Percentiles rank a stretch among this genome's conserved stretches.
These are phyloP conservation scores for Rotaria magnacalcarata DNA, from an alignment of 2,888 invertebrate species.

Conservation along the genomic window DNA sequence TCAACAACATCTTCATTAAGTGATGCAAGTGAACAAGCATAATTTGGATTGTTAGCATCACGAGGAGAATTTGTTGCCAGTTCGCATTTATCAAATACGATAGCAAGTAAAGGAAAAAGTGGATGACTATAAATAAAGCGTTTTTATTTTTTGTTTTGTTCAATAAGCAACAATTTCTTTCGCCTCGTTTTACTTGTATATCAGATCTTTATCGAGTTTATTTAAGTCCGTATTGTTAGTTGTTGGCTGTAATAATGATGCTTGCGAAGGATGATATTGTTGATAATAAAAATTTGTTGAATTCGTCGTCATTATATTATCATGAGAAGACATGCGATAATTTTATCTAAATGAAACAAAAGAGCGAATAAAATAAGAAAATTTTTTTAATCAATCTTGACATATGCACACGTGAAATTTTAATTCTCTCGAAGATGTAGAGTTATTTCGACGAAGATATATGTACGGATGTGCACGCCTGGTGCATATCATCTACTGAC, in stretches of 20 bases:
- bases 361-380: neutral
- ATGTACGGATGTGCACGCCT: neutral
- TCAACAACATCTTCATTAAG: constrained; percentile 99
- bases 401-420: constrained; percentile 31
- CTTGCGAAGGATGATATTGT: neutral
- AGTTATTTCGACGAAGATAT: constrained; percentile 6
- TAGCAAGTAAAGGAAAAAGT: constrained; percentile 92
- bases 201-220: constrained; percentile 19
- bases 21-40: constrained; percentile 98
- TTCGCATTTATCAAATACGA: constrained; percentile 99
- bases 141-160: too few species aligned
- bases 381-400: neutral
- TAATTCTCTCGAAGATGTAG: constrained; percentile 6
- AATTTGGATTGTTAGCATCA: constrained; percentile 78
- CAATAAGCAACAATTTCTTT: neutral
- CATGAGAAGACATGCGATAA: neutral
- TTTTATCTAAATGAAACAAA: neutral
- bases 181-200: neutral
- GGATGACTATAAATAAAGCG: constrained; percentile 75
- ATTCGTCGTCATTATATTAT: constrained; percentile 20
- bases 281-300: constrained; percentile 18
- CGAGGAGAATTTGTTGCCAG: constrained; percentile 98
- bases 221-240: constrained; percentile 7
- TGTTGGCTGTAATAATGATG: neutral
- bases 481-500: constrained; percentile 17